Percentiles rank a stretch among this genome's conserved stretches.
Evolutionary conservation across 2,113 vertebrate genomes (phyloP).

Genomic region (Sphaerodactylus townsendi): DNA sequence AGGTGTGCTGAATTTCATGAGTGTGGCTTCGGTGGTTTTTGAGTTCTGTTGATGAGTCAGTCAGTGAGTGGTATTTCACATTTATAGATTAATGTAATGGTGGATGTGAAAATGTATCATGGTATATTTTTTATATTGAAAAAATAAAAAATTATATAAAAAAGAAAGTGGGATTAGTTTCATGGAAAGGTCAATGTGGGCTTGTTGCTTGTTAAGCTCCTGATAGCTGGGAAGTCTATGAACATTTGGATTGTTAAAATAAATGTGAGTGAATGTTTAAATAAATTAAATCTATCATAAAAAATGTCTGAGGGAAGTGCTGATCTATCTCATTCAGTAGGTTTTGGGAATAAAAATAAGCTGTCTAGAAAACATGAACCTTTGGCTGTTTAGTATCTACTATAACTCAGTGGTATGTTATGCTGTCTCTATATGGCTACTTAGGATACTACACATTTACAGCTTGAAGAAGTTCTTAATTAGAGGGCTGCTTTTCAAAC

Average conservation of each 20-base stretch:
- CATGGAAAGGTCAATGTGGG: not conserved
- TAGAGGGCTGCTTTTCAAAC: not conserved
- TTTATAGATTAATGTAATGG: too few relatives aligned
- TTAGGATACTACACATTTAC: not conserved
- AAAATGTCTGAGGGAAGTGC: too few relatives aligned
- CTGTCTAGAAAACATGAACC: not conserved
- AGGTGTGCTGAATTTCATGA: too few relatives aligned
- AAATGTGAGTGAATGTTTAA: not conserved
- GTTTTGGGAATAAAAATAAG: too few relatives aligned
- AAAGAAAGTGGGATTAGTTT: not conserved
- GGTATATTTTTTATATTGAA: too few relatives aligned
- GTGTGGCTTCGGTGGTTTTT: too few relatives aligned
- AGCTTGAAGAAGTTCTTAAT: not conserved
- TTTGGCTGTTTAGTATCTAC: not conserved
- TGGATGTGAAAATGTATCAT: too few relatives aligned
- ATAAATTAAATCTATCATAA: not conserved
- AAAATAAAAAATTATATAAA: too few relatives aligned
- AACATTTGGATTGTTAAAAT: not conserved
- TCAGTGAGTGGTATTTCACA: too few relatives aligned
- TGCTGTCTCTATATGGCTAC: slow-evolving; percentile 53
- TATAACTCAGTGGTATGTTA: not conserved
- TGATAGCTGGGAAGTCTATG: not conserved
- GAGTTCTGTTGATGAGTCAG: too few relatives aligned
- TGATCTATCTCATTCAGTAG: not conserved
- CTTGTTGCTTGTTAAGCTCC: not conserved